Base-by-base conservation (phyloP, 2,888 invertebrate genomes). In the Brenthis ino region DNA sequence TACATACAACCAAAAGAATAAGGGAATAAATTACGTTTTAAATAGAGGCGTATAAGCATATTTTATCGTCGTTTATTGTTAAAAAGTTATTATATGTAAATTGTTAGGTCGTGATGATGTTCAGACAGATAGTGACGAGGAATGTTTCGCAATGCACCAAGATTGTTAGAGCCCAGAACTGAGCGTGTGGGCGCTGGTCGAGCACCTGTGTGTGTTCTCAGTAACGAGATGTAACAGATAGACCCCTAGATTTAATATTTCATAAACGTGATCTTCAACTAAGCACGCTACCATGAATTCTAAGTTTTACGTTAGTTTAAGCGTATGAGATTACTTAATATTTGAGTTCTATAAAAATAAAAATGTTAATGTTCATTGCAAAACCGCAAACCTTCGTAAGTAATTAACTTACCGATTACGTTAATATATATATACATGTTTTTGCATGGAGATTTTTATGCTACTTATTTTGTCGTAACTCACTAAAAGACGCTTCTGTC, bases 11-110 rank as follows among this genome's bases (percentile, higher is more conserved):
- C 8, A 53, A 13, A 47, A 47, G 24, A 43, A 51, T 61, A 20
- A 55, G 0, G 11, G 6, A 57, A 43, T 20, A 80, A 82, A 85
- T 82, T 77, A 82, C 82, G 82, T 82, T 81, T 83, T 81, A 82
- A 86, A 82, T 78, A 75, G 75, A 79, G 77, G 77, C 78, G 80
- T 81, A 80, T 80, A 80, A 79, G 83, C 79, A 81, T 82, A 85
- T 86, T 89, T 85, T 50, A 63, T 33, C 80, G 85, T 89, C 85
- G 89, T 91, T 88, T 91, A 89, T 88, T 88, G 91, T 91, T 89
- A 87, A 86, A 86, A 86, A 90, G 87, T 91, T 90, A 92, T 92
- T 93, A 92, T 91, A 91, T 91, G 92, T 91, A 92, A 93, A 93
- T 92, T 84, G 91, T 83, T 78, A 77, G 86, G 88, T 92, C 93